Conservation (phyloP, 2,888 invertebrate genomes). For the Cheilosia grossa region DNA sequence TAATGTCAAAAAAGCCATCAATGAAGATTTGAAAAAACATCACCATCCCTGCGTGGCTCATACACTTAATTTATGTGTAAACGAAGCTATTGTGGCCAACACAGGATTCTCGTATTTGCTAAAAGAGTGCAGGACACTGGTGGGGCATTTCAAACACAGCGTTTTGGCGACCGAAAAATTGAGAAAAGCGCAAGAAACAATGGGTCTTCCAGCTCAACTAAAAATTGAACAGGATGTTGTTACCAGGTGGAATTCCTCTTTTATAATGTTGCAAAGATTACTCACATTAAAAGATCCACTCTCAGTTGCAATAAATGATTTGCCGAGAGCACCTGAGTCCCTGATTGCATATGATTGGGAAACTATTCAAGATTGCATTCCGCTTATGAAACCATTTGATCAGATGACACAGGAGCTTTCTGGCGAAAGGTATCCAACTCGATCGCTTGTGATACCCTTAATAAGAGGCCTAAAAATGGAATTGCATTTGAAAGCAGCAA, state of each 20-base stretch:
- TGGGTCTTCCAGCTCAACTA: constrained; percentile 9
- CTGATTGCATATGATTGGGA: constrained; percentile 26
- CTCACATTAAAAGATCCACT: constrained; percentile 31
- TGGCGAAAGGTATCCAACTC: constrained; percentile 18
- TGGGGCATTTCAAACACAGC: constrained; percentile 46
- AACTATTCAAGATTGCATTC: constrained; percentile 19
- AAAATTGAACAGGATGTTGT: constrained; percentile 50
- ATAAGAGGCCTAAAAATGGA: constrained; percentile 9
- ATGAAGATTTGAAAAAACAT: constrained; percentile 23
- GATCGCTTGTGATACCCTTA: constrained; percentile 27
- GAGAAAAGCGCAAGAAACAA: constrained; percentile 15
- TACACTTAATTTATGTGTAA: constrained; percentile 23
- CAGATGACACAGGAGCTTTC: constrained; percentile 23
- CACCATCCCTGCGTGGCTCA: constrained; percentile 46
- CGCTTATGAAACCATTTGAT: constrained; percentile 22
- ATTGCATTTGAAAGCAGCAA: constrained; percentile 24
- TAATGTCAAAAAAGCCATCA: constrained; percentile 31
- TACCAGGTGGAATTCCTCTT: constrained; percentile 50
- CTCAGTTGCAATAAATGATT: constrained; percentile 17
- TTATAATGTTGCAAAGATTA: constrained; percentile 23
- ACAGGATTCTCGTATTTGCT: constrained; percentile 1
- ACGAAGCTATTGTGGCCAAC: neutral
- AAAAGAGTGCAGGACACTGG: constrained; percentile 17
- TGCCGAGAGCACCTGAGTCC: constrained; percentile 17
- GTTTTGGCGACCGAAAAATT: constrained; percentile 25